Evolutionary conservation across 2,113 vertebrate species (phyloP).

Genomic region (Podarcis muralis): DNA sequence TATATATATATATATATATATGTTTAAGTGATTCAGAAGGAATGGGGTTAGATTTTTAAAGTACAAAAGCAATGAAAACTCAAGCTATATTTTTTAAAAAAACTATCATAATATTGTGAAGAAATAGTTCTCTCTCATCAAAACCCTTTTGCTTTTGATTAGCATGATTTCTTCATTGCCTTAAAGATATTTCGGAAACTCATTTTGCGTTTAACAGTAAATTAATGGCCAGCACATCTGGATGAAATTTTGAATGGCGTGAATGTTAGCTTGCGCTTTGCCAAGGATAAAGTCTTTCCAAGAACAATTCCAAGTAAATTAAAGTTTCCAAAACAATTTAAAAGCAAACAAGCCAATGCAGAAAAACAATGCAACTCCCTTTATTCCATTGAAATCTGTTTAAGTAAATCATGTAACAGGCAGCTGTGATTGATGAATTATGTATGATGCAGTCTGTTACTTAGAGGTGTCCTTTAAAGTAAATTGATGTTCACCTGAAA

Average conservation of each 20-base stretch:
- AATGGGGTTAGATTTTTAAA: neutral
- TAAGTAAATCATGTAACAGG: slow-evolving; percentile 74
- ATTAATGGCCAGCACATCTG: slow-evolving; percentile 34
- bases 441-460: slow-evolving; percentile 82
- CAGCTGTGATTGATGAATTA: slow-evolving; percentile 83
- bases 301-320: slow-evolving; percentile 55
- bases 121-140: neutral
- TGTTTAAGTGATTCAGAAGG: neutral
- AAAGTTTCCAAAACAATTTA: slow-evolving; percentile 64
- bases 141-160: slow-evolving; percentile 45
- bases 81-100: neutral
- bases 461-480: slow-evolving; percentile 87
- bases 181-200: slow-evolving; percentile 37
- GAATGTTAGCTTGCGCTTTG: slow-evolving; percentile 45
- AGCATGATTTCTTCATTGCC: slow-evolving; percentile 30
- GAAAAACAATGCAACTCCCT: slow-evolving; percentile 66
- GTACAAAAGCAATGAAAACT: neutral
- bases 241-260: slow-evolving; percentile 10
- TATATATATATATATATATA: too few species aligned
- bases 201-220: slow-evolving; percentile 48
- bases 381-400: slow-evolving; percentile 72
- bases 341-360: slow-evolving; percentile 62
- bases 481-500: slow-evolving; percentile 90
- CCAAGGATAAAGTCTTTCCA: slow-evolving; percentile 55
- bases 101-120: slow-evolving; percentile 22